phyloP scores from a whole-genome alignment of 2,113 vertebrate species.

The Engraulis encrasicolus region DNA sequence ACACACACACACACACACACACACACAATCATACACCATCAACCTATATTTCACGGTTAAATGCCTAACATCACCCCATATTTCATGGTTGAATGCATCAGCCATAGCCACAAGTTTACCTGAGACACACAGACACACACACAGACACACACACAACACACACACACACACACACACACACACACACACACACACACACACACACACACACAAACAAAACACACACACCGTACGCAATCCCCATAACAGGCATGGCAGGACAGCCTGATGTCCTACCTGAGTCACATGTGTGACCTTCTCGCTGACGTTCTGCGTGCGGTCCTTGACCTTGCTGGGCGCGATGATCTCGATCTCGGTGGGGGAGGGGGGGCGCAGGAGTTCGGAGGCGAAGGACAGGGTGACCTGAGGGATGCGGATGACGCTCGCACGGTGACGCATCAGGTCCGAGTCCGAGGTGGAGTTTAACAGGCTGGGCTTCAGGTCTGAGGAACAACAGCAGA shows the following conservation, averaged over 20 bases:
- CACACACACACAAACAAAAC: no score
- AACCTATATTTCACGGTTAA: background rate
- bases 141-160: no score
- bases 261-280: slow-evolving; percentile 76
- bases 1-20: slow-evolving; percentile 29
- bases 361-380: slow-evolving; percentile 87
- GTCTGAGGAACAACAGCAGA: slow-evolving; percentile 64
- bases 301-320: slow-evolving; percentile 94
- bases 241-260: background rate
- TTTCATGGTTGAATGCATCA: slow-evolving; percentile 21
- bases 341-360: slow-evolving; percentile 96
- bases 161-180: slow-evolving; percentile 36
- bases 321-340: slow-evolving; percentile 92
- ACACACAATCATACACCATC: background rate
- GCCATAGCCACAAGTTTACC: slow-evolving; percentile 69
- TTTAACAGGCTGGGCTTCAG: slow-evolving; percentile 84
- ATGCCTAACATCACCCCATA: background rate
- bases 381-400: slow-evolving; percentile 90
- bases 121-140: no score
- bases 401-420: slow-evolving; percentile 93
- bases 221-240: slow-evolving; percentile 18
- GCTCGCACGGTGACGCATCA: slow-evolving; percentile 87
- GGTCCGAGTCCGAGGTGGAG: slow-evolving; percentile 87
- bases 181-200: background rate
- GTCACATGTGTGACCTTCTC: slow-evolving; percentile 99